Conservation (phyloP, 2,888 invertebrate species). For the Formica aserva region DNA sequence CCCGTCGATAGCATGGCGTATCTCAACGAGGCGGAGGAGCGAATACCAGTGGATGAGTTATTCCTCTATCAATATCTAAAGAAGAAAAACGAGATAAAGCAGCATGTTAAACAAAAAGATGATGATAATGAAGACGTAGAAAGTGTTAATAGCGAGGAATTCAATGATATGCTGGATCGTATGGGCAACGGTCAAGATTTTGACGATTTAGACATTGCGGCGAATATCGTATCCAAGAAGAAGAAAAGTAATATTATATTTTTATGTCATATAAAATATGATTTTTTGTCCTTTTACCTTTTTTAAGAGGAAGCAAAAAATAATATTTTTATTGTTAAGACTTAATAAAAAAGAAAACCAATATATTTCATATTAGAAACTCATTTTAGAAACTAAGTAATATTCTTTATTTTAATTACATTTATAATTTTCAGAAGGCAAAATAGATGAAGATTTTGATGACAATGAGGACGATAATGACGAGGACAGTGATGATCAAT, state of each 20-base stretch:
- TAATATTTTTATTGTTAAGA: constrained; percentile 10
- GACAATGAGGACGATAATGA: constrained; percentile 67
- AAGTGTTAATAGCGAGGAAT: constrained; percentile 86
- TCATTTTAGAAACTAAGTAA: background rate
- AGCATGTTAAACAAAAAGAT: constrained; percentile 72
- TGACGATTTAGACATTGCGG: constrained; percentile 88
- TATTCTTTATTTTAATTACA: background rate
- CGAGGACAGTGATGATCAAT: constrained; percentile 72
- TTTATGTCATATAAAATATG: constrained; percentile 35
- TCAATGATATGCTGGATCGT: constrained; percentile 86
- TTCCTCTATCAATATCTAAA: constrained; percentile 91
- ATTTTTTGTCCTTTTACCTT: background rate
- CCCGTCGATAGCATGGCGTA: constrained; percentile 92
- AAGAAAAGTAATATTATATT: constrained; percentile 76
- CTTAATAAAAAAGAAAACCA: background rate
- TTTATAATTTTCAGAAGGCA: constrained; percentile 19
- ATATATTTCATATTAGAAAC: background rate
- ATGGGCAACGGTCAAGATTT: constrained; percentile 80
- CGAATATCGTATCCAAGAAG: constrained; percentile 83
- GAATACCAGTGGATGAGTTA: constrained; percentile 96
- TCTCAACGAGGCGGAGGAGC: constrained; percentile 89
- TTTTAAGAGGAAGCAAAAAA: background rate
- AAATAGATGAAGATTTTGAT: constrained; percentile 45
- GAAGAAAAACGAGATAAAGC: constrained; percentile 68
- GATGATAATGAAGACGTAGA: constrained; percentile 86